Conservation (phyloP, 2,888 invertebrate genomes). For the Plemyria rubiginata region DNA sequence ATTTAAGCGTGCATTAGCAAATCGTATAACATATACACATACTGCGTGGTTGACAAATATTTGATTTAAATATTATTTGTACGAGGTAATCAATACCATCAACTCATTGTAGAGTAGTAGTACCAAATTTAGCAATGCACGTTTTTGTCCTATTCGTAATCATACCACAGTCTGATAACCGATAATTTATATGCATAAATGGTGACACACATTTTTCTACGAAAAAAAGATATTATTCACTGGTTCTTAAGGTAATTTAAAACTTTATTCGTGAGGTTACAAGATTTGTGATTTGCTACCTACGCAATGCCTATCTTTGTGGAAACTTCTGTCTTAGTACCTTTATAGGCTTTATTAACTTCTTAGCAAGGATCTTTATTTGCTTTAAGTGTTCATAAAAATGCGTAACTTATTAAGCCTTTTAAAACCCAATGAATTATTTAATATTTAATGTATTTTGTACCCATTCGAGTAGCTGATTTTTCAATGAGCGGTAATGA, state of each 20-base stretch:
- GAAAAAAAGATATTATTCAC: slow-evolving; percentile 14
- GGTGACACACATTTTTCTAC: slow-evolving; percentile 35
- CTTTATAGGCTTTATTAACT: slow-evolving; percentile 24
- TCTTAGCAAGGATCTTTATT: slow-evolving; percentile 19
- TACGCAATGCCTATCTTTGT: slow-evolving; percentile 25
- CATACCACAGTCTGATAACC: not conserved
- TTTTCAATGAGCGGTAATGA: too few species aligned
- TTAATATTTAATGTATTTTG: not conserved
- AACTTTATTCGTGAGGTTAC: slow-evolving; percentile 21
- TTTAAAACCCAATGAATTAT: not conserved
- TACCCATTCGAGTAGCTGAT: not conserved
- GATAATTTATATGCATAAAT: slow-evolving; percentile 15
- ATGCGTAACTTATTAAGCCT: not conserved
- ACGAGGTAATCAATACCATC: too few species aligned
- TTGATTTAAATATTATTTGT: not conserved
- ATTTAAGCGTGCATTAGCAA: not conserved
- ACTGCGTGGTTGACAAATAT: not conserved
- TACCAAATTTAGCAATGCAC: slow-evolving; percentile 16
- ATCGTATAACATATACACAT: not conserved
- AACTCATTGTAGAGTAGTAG: too few species aligned
- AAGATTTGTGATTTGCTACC: slow-evolving; percentile 25
- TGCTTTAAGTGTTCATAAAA: slow-evolving; percentile 19
- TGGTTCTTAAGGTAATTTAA: slow-evolving; percentile 15
- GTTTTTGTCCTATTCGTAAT: slow-evolving; percentile 8
- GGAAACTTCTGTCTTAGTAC: slow-evolving; percentile 13